Evolutionary conservation across 2,888 invertebrate species (phyloP).

Genomic region (Ischnura elegans): DNA sequence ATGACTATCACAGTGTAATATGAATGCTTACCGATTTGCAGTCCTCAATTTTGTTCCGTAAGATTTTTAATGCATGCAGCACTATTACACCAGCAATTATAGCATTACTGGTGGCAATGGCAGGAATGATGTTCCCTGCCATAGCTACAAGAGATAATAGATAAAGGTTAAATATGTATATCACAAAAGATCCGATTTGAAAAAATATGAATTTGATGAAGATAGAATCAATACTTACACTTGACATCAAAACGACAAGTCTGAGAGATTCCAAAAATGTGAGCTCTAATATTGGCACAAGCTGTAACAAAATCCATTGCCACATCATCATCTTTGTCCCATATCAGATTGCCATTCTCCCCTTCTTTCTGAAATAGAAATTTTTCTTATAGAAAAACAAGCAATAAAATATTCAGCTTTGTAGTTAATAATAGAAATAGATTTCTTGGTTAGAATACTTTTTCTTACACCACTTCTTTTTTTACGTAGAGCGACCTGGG

Average conservation of each 20-base stretch:
- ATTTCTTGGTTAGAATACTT: no score
- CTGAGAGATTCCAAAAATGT: conserved; percentile 92
- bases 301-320: conserved; percentile 98
- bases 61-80: conserved; percentile 89
- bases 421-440: no score
- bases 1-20: no score
- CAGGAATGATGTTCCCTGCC: conserved; percentile 99
- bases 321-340: conserved; percentile 98
- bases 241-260: conserved; percentile 97
- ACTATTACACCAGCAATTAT: conserved; percentile 98
- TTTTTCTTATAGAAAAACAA: not conserved
- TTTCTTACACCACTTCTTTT: no score
- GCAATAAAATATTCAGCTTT: no score
- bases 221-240: conserved; percentile 83
- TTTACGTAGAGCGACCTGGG: no score
- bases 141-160: conserved; percentile 83
- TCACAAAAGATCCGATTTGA: not conserved
- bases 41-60: conserved; percentile 83
- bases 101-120: conserved; percentile 99
- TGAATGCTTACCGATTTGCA: conserved; percentile 87
- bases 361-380: conserved; percentile 75
- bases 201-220: not conserved
- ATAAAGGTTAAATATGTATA: conserved; percentile 67
- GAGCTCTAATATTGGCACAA: conserved; percentile 94
- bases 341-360: conserved; percentile 86